A percentile compares a stretch with the other conserved stretches of the same genome.
phyloP scores from a whole-genome alignment of 2,888 invertebrate species.

The Chesias legatella region DNA sequence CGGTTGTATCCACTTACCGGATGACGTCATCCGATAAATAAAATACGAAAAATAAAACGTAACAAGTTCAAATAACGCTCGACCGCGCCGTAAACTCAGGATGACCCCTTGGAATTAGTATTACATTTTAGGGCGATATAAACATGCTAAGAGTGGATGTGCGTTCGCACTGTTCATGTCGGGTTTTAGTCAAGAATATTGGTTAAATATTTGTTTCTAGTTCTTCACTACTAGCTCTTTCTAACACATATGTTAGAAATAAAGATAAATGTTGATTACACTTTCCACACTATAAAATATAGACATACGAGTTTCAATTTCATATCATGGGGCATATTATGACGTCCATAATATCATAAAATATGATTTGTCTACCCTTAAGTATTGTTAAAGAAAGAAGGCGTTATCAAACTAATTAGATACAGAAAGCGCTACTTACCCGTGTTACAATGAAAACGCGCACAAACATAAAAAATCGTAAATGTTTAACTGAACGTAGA shows the following conservation, averaged over 20 bases:
- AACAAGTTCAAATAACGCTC: conserved; percentile 35
- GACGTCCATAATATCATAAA: too few relatives aligned
- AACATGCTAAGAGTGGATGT: conserved; percentile 32
- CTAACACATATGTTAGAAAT: too few relatives aligned
- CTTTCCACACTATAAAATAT: too few relatives aligned
- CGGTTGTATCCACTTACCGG: conserved; percentile 4
- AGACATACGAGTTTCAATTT: too few relatives aligned
- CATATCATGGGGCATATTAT: too few relatives aligned
- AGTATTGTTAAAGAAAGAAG: too few relatives aligned
- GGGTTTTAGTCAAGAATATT: too few relatives aligned
- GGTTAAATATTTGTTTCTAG: too few relatives aligned
- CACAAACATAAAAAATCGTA: conserved; percentile 38
- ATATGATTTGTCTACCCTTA: too few relatives aligned
- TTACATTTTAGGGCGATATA: conserved; percentile 43
- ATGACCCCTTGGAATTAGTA: conserved; percentile 49
- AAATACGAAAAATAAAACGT: conserved; percentile 29
- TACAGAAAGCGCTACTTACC: conserved; percentile 2
- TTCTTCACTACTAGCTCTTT: too few relatives aligned
- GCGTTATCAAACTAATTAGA: too few relatives aligned
- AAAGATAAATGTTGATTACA: too few relatives aligned
- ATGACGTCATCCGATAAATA: conserved; percentile 11
- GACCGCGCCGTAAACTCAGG: conserved; percentile 36
- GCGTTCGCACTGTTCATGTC: conserved; percentile 31
- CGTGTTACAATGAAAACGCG: conserved; percentile 24
- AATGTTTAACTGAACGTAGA: conserved; percentile 37